Base-by-base conservation (phyloP, 2,797 vertebrate species). In the Paedocypris micromegethes region DNA sequence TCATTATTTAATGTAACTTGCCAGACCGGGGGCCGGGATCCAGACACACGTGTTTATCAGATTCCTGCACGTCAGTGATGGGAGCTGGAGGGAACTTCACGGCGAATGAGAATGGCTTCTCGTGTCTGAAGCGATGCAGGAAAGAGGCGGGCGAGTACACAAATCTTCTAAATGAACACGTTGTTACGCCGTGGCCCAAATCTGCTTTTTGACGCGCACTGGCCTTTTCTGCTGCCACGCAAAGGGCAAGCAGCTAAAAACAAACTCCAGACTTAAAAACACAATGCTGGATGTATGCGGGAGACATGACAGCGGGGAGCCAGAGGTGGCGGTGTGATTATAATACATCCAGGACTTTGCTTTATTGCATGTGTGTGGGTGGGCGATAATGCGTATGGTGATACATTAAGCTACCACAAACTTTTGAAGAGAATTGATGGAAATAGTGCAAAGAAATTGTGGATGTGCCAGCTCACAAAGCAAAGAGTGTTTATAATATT, bases 141-240 rank as follows among this genome's bases (percentile, higher is more conserved):
- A 52, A 37, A 23, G 23, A 23, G 23, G 23, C 23, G 23, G 80
- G 76, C 83, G 78, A 78, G 75, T 76, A 79, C 84, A 84, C 85
- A 83, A 80, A 84, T 87, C 80, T 83, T 83, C 72, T 80, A 80
- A 83, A 84, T 84, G 76, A 83, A 79, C 78, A 79, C 73, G 70
- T 76, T 83, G 74, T 78, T 82, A 70, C 74, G 71, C 70, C 73
- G 46, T 78, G 81, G 72, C 81, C 79, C 81, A 82, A 71, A 84
- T 85, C 64, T 80, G 56, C 51, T 66, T 66, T 65, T 52, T 56
- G 74, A 78, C 9, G 39, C 77, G 54, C 9, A 56, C 61, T 78
- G 81, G 76, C 80, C 83, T 86, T 82, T 81, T 71, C 61, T 70
- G 62, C 44, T 37, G 58, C 70, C 75, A 69, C 62, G 73, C 77